phyloP scores from a whole-genome alignment of 1,140 invertebrate genomes.

The Drosophila parvula region DNA sequence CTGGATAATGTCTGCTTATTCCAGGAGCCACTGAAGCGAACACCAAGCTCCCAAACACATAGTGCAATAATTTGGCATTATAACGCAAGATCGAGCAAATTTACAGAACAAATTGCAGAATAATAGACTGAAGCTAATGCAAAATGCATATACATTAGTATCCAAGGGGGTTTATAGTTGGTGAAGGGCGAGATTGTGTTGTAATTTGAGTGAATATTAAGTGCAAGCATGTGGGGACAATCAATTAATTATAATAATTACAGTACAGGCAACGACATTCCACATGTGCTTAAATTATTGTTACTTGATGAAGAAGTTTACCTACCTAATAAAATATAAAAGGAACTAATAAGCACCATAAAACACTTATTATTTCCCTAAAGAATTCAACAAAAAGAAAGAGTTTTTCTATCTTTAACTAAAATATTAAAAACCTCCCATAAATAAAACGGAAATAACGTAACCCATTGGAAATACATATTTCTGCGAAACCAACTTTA shows the following conservation, averaged over 20 bases:
- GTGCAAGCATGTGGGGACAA: background rate
- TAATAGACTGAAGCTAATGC: constrained; percentile 25
- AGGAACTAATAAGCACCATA: background rate
- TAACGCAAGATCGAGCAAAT: constrained; percentile 52
- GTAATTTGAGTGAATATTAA: background rate
- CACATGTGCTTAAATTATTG: background rate
- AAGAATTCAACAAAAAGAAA: background rate
- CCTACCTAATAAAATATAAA: too few relatives aligned
- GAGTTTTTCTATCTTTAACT: background rate
- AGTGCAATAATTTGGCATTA: constrained; percentile 45
- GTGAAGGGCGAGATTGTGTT: background rate
- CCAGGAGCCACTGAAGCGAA: constrained; percentile 22
- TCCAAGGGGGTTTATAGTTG: background rate
- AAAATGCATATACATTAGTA: constrained; percentile 5
- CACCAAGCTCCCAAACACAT: constrained; percentile 7
- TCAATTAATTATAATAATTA: background rate
- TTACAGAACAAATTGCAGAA: constrained; percentile 20
- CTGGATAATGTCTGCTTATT: constrained; percentile 6
- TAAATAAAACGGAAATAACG: too few relatives aligned
- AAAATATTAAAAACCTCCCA: too few relatives aligned
- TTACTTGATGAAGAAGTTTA: too few relatives aligned
- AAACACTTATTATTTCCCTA: background rate
- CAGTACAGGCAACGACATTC: background rate
- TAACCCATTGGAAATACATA: constrained; percentile 7
- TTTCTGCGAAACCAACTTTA: constrained; percentile 43